Conservation (phyloP, 2,888 invertebrate species). For the Octodonta nipae region DNA sequence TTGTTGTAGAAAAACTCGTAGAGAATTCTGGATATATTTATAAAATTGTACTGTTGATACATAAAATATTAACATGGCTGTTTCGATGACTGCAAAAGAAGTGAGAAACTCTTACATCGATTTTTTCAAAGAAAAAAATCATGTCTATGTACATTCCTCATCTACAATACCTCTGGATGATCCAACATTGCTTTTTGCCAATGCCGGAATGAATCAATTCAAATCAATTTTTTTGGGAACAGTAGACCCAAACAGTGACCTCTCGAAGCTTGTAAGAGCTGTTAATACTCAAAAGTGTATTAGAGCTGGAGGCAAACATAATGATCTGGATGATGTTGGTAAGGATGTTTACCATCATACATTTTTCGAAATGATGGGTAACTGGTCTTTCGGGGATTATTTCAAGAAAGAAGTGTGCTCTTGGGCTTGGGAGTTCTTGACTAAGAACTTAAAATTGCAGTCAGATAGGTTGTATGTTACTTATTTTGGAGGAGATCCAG, state of each 20-base stretch:
- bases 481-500: slow-evolving; percentile 88
- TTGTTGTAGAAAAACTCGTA: too few relatives aligned
- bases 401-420: slow-evolving; percentile 94
- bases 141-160: slow-evolving; percentile 92
- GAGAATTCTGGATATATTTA: too few relatives aligned
- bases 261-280: slow-evolving; percentile 76
- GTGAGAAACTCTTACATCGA: slow-evolving; percentile 76
- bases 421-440: slow-evolving; percentile 97
- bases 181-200: slow-evolving; percentile 91
- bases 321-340: slow-evolving; percentile 98
- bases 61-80: slow-evolving; percentile 14
- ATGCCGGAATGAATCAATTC: slow-evolving; percentile 99
- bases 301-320: slow-evolving; percentile 97
- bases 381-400: slow-evolving; percentile 99
- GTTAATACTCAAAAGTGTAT: slow-evolving; percentile 98
- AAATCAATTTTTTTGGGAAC: slow-evolving; percentile 96
- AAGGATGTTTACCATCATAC: slow-evolving; percentile 99
- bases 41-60: too few relatives aligned
- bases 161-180: slow-evolving; percentile 96
- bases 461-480: slow-evolving; percentile 89
- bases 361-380: slow-evolving; percentile 99
- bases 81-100: slow-evolving; percentile 54
- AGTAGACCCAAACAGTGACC: slow-evolving; percentile 90
- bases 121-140: slow-evolving; percentile 76
- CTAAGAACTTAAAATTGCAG: slow-evolving; percentile 63